Evolutionary conservation across 2,888 invertebrate genomes (phyloP).

Genomic region (Stomorhina lunata): DNA sequence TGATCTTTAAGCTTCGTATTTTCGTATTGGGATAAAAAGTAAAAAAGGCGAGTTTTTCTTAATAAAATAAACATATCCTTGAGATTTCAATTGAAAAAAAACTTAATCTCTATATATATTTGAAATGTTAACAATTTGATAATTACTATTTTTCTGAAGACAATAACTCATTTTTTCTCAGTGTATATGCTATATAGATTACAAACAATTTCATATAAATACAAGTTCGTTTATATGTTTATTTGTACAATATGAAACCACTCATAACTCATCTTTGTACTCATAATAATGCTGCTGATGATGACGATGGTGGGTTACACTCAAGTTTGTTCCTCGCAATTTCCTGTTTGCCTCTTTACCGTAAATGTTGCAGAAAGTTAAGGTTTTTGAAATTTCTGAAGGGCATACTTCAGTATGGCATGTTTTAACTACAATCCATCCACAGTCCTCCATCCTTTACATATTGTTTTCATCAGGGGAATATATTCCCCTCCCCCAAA

Average conservation of each 20-base stretch:
- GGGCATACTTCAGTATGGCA: slow-evolving; percentile 58
- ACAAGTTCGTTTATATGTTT: neutral
- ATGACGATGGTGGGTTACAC: slow-evolving; percentile 56
- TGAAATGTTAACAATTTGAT: too few species aligned
- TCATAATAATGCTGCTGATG: slow-evolving; percentile 54
- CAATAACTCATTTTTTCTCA: too few species aligned
- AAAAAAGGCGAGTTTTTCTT: too few species aligned
- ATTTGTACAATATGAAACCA: slow-evolving; percentile 16
- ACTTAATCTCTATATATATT: too few species aligned
- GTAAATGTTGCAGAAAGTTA: slow-evolving; percentile 64
- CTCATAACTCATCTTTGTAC: slow-evolving; percentile 58
- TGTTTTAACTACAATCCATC: slow-evolving; percentile 51
- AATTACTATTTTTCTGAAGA: too few species aligned
- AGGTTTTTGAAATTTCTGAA: slow-evolving; percentile 63
- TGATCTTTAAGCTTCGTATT: too few species aligned
- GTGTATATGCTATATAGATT: neutral
- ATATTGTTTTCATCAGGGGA: neutral
- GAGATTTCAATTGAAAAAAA: too few species aligned
- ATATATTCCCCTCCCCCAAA: slow-evolving; percentile 14
- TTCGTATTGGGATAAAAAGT: too few species aligned
- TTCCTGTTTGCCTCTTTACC: slow-evolving; percentile 67
- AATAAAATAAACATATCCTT: too few species aligned
- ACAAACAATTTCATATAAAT: neutral
- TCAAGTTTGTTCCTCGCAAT: slow-evolving; percentile 68
- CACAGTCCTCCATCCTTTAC: neutral